Conservation (phyloP, 2,888 invertebrate species). For the Polydrusus tereticollis region DNA sequence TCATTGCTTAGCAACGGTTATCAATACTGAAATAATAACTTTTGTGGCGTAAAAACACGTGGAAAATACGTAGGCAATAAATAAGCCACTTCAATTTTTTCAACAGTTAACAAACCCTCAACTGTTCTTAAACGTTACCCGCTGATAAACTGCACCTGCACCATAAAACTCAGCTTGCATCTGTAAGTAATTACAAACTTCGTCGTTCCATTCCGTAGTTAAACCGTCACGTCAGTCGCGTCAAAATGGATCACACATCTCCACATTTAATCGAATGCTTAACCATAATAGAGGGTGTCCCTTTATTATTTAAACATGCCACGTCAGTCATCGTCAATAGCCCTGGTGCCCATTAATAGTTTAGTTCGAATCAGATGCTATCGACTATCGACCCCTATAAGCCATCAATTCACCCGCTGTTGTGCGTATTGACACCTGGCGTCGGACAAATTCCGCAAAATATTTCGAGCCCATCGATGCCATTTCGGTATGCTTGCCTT, state of each 20-base stretch:
- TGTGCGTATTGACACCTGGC: constrained; percentile 10
- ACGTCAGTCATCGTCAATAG: constrained; percentile 9
- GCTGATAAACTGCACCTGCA: too few species aligned
- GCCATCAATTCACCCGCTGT: not conserved
- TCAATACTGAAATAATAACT: too few species aligned
- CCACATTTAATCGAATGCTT: constrained; percentile 2
- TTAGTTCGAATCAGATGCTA: not conserved
- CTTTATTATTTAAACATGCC: constrained; percentile 9
- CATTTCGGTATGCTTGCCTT: not conserved
- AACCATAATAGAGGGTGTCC: constrained; percentile 6
- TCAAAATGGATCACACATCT: constrained; percentile 4
- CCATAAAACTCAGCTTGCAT: too few species aligned
- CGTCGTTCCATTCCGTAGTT: not conserved
- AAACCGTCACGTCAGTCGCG: constrained; percentile 1
- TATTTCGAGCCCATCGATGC: not conserved
- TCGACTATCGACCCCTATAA: constrained; percentile 9
- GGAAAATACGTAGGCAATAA: too few species aligned
- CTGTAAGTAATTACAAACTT: not conserved
- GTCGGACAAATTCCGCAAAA: not conserved
- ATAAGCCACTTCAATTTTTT: too few species aligned
- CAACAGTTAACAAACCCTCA: too few species aligned
- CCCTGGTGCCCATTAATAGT: not conserved
- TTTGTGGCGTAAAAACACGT: too few species aligned
- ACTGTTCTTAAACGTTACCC: too few species aligned
- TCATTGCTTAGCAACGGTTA: too few species aligned